Base-by-base conservation (phyloP, 2,113 vertebrate species). In the Onychostruthus taczanowskii region DNA sequence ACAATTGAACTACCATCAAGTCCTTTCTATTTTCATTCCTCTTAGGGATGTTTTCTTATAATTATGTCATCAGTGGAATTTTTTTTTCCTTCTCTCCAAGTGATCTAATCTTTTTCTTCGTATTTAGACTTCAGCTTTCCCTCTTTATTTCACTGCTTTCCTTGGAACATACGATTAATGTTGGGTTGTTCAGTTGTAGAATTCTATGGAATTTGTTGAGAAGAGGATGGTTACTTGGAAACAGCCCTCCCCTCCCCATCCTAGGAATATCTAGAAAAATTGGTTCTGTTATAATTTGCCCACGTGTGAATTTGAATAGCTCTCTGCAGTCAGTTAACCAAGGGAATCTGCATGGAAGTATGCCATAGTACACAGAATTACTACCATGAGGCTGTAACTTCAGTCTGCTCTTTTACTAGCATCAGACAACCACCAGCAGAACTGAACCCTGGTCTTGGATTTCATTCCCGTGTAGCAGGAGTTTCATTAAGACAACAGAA, bases 401-500 rank as follows among this genome's bases (percentile, higher is more conserved):
- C 30, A 47, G n/a, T 76, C 33, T 69, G 53, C 30, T 80, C 93
- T 91, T 89, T 79, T 87, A 46, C 47, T 87, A 44, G 61, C 90
- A 87, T 63, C 37, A 93, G 77, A 94, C 64, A 79, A 76, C 72
- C 74, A 82, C 90, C 80, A 85, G 67, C 66, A 91, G 66, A 84
- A 94, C 33, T 90, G 72, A 89, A 87, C 43, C 30, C 69, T 6
- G 2, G 59, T 93, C 94, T 97, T 92, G 72, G 35, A 76, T 96
- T 97, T 97, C 70, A 90, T 95, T 94, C 86, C 67, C 67, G 74
- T 95, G 83, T 73, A 95, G 84, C 76, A 84, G 90, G 88, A 93
- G 68, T 96, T 97, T 94, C 97, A 95, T 96, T 94, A 90, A 94
- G 96, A 94, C 92, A 90, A 84, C 94, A 95, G 88, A 95, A 89